Base-by-base conservation (phyloP, 2,888 invertebrate species). In the Xylota sylvarum region DNA sequence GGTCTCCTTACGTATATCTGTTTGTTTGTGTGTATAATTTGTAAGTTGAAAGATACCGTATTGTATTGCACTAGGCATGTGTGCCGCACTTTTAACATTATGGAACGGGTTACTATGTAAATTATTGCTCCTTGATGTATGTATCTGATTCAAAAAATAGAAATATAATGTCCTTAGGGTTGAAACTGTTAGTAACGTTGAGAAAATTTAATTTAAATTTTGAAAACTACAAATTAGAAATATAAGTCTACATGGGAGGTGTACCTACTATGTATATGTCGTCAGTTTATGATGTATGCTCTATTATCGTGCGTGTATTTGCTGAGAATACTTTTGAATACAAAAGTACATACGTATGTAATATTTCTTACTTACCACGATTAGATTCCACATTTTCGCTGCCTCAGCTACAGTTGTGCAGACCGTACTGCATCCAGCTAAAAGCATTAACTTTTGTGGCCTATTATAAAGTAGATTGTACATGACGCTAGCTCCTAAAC, bases 301-400 rank as follows among this genome's bases (percentile, higher is more conserved):
- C 4, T 0, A 14, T 14, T 23, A 23, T 3, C 23, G 23, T 2
- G 9, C 2, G 9, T 7, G 9, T 35, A 9, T 9, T 35, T 9
- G 7, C 2, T 10, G 0, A 10, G 3, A 2, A 35, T 35, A 7
- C 9, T 7, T 2, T 43, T n/a, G n/a, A n/a, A n/a, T n/a, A 40
- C 12, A 43, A 43, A 43, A 5, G 9, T 5, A 64, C 7, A 62
- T 3, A 35, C 9, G 35, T 35, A 35, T n/a, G n/a, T 10, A 62
- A 6, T 43, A 17, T 37, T 40, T 27, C 30, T 19, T 77, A 95
- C 97, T 95, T 93, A 99, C 99, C 94, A 99, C 99, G 92, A 99
- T 97, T 87, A 99, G 95, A 93, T 99, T 99, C 99, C 99, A 99
- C 97, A 99, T 99, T 93, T 98, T 98, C 76, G 99, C 99, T 50